Evolutionary conservation across 2,888 invertebrate species (phyloP).

Genomic region (Esperia sulphurella): DNA sequence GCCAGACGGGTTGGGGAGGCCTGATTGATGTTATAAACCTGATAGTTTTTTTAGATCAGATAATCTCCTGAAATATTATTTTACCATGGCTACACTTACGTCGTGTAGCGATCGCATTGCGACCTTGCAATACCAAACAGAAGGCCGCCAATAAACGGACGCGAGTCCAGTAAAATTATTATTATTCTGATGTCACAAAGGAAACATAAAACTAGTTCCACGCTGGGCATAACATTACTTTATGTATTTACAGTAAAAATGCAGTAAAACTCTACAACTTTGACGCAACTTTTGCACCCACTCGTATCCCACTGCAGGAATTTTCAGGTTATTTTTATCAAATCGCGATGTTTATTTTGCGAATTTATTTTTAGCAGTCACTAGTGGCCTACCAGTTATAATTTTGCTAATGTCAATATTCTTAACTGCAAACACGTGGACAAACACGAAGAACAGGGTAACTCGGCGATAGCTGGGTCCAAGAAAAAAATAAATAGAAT

Average conservation of each 20-base stretch:
- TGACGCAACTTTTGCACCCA: background rate
- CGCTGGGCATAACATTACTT: background rate
- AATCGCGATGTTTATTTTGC: background rate
- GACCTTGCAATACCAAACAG: constrained; percentile 17
- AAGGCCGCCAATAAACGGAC: constrained; percentile 19
- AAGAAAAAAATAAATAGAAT: too few relatives aligned
- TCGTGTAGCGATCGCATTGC: constrained; percentile 5
- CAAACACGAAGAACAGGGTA: too few relatives aligned
- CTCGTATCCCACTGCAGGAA: background rate
- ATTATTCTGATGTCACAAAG: constrained; percentile 43
- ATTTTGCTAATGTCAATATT: too few relatives aligned
- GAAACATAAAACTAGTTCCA: constrained; percentile 33
- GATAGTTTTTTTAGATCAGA: too few relatives aligned
- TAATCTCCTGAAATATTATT: too few relatives aligned
- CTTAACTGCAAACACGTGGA: background rate
- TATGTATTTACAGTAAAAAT: constrained; percentile 10
- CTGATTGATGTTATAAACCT: too few relatives aligned
- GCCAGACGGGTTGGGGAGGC: too few relatives aligned
- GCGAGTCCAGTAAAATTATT: constrained; percentile 26
- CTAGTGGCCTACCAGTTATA: too few relatives aligned
- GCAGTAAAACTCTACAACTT: constrained; percentile 3
- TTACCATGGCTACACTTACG: too few relatives aligned
- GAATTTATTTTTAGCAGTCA: too few relatives aligned
- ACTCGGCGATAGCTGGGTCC: too few relatives aligned
- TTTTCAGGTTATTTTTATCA: background rate